Evolutionary conservation across 2,888 invertebrate genomes (phyloP).

Genomic region (Cistogaster globosa): DNA sequence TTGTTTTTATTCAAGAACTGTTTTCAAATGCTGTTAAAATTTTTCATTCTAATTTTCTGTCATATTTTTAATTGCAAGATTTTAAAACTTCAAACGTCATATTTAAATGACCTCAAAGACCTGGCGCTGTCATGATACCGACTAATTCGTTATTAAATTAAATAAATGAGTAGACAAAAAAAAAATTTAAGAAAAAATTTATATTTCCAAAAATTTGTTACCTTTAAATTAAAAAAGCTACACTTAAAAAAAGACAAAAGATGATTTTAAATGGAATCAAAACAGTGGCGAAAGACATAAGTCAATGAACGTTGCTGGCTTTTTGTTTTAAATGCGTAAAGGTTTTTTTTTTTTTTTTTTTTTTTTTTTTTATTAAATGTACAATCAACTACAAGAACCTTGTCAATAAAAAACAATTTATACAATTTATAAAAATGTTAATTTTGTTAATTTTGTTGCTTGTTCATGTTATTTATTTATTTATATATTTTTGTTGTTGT

Average conservation of each 20-base stretch:
- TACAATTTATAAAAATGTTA: conserved; percentile 37
- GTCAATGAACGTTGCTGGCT: conserved; percentile 61
- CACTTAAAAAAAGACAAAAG: background rate
- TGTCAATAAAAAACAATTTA: conserved; percentile 68
- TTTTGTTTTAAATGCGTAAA: background rate
- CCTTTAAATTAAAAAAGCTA: background rate
- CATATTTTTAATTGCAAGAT: background rate
- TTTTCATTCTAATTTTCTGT: background rate
- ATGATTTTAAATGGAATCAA: background rate
- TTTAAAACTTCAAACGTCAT: conserved; percentile 3
- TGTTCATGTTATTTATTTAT: background rate
- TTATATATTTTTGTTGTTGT: background rate
- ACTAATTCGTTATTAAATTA: conserved; percentile 40
- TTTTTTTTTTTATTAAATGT: background rate
- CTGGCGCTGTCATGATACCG: conserved; percentile 45
- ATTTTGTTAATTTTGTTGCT: background rate
- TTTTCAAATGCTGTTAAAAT: background rate
- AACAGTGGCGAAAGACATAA: conserved; percentile 35
- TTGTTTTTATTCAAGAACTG: background rate
- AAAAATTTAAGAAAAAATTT: background rate
- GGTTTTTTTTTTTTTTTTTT: no score
- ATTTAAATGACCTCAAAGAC: conserved; percentile 30
- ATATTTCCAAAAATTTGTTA: background rate
- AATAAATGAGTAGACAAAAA: conserved; percentile 46
- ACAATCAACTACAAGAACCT: conserved; percentile 59